Evolutionary conservation across 2,888 invertebrate genomes (phyloP).

Genomic region (Zygogramma bicolorata): DNA sequence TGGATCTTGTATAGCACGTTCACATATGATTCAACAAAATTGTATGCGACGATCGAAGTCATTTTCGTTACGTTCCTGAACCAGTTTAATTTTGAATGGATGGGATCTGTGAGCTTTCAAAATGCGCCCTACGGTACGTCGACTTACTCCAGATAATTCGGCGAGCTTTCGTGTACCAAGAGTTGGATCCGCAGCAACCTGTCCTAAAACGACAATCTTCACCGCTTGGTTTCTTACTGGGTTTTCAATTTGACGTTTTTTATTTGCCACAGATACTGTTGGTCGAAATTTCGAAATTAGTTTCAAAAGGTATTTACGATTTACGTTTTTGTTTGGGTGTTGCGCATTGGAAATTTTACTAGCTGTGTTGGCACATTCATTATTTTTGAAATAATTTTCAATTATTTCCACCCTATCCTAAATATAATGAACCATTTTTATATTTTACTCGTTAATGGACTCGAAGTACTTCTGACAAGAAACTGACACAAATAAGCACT

Average conservation of each 20-base stretch:
- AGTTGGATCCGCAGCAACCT: no score
- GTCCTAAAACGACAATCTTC: constrained; percentile 39
- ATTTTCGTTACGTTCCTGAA: constrained; percentile 47
- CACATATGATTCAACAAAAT: constrained; percentile 28
- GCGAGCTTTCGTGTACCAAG: no score
- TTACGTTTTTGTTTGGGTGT: neutral
- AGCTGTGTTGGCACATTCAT: no score
- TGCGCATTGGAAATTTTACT: no score
- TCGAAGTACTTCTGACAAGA: neutral
- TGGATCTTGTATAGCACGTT: constrained; percentile 20
- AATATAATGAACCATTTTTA: constrained; percentile 1
- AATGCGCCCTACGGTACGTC: no score
- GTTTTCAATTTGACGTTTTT: constrained; percentile 31
- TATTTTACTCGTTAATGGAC: no score
- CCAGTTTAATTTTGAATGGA: constrained; percentile 47
- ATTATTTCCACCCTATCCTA: constrained; percentile 2
- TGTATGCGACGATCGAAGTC: no score
- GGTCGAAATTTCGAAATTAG: constrained; percentile 41
- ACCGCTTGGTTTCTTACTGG: constrained; percentile 33
- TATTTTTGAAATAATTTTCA: constrained; percentile 4
- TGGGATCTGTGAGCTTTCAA: no score
- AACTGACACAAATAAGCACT: neutral
- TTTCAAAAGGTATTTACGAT: neutral
- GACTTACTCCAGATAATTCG: no score
- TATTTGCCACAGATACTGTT: constrained; percentile 36